Evolutionary conservation across 2,113 vertebrate species (phyloP), one percentile per base, ranked within the genome.

Genomic region (Epinephelus fuscoguttatus): DNA sequence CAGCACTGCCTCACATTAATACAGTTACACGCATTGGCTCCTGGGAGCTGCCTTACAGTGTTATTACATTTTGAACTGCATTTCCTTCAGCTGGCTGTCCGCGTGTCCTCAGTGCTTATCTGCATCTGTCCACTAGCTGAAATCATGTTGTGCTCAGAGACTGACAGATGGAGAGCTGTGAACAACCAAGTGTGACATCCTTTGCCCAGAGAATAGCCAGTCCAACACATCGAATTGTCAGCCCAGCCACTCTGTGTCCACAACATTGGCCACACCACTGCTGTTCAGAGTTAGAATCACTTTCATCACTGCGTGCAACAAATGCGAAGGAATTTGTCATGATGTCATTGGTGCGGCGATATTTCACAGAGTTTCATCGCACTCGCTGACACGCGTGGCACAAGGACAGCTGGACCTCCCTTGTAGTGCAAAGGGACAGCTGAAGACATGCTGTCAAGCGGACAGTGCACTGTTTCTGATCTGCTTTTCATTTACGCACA

Each of bases 341-440:
- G 69, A 78, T 63, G 77, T 71, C 64, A 52, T 19, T 57, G 52
- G 25, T 64, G 68, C 78, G 42, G 55, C 6, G 27, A 61, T 71
- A 84, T 88, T 91, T 90, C 85, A 82, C 72, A 57, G 49, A 17
- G 69, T 84, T 88, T 86, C 64, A 45, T 61, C 3, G n/a, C 11
- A 23, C 61, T 61, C 8, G 13, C 53, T 76, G 84, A 84, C 80
- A 80, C 56, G 21, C 47, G 0, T 67, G 49, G 55, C 40, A 53
- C 6, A 11, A 52, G 59, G 71, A 82, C 59, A 77, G 73, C 78
- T 72, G 79, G 76, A 67, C 77, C 66, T 61, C 87, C 83, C 61
- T 8, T 80, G 49, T 45, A 75, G 68, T 57, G 70, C 5, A 70
- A 64, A 84, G 67, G 64, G 80, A 88, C 55, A 47, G 50, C 37